These are phyloP conservation scores for Thaumetopoea pityocampa DNA, from an alignment of 1,140 invertebrate genomes.

Conservation along the genomic window DNA sequence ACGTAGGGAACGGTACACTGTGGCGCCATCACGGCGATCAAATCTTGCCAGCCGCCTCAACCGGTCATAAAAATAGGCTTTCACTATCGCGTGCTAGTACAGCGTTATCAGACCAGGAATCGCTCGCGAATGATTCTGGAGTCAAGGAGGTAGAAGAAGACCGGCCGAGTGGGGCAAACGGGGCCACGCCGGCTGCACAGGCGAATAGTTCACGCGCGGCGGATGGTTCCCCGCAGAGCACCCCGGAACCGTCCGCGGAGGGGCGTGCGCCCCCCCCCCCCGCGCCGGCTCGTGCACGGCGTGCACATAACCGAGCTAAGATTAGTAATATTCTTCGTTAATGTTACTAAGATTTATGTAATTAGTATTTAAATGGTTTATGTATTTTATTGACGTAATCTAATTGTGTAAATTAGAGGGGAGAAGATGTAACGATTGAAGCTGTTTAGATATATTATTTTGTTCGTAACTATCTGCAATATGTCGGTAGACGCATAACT, in stretches of 20 bases:
- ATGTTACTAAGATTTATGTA: no score
- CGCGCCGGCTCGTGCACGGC: background rate
- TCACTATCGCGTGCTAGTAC: background rate
- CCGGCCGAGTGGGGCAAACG: no score
- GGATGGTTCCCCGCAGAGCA: no score
- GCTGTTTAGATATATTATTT: no score
- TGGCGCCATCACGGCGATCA: conserved; percentile 2
- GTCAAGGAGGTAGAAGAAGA: background rate
- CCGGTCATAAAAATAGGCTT: background rate
- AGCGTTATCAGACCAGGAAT: background rate
- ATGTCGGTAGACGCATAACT: no score
- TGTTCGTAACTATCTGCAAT: no score
- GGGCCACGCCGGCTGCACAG: background rate
- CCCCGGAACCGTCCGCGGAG: no score
- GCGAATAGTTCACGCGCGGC: no score
- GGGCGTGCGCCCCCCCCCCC: background rate
- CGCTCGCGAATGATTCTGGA: background rate
- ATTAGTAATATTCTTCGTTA: background rate
- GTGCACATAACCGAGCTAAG: background rate
- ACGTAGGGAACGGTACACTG: background rate
- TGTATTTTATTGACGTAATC: no score
- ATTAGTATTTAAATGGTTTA: no score
- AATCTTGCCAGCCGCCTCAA: background rate
- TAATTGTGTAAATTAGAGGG: no score
- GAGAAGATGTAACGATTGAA: no score